Evolutionary conservation across 2,888 invertebrate genomes (phyloP).

Genomic region (Drosophila flavopinicola): DNA sequence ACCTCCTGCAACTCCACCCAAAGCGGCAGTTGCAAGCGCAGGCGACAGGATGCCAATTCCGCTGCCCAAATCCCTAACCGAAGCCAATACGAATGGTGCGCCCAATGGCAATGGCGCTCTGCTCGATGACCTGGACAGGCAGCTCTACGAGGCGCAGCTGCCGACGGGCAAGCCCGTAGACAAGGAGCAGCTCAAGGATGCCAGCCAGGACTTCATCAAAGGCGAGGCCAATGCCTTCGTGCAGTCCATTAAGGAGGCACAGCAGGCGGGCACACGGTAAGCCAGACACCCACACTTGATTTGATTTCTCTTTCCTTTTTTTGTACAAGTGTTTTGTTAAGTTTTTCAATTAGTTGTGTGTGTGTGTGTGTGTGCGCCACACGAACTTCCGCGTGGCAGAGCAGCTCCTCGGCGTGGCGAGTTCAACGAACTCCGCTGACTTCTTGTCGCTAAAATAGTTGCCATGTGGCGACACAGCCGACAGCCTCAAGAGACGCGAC

Average conservation of each 20-base stretch:
- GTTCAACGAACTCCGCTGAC: conserved; percentile 68
- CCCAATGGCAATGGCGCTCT: conserved; percentile 42
- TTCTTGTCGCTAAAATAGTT: conserved; percentile 75
- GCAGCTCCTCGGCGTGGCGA: conserved; percentile 13
- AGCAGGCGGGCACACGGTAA: conserved; percentile 68
- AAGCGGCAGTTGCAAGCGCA: conserved; percentile 2
- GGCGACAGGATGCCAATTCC: conserved; percentile 70
- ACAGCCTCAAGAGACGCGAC: conserved; percentile 40
- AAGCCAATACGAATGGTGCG: conserved; percentile 42
- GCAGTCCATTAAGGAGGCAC: conserved; percentile 72
- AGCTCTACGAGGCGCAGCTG: conserved; percentile 67
- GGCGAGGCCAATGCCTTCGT: conserved; percentile 76
- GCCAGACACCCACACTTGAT: conserved; percentile 19
- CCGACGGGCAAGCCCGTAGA: conserved; percentile 68
- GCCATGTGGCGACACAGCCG: conserved; percentile 62
- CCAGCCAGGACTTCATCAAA: conserved; percentile 81
- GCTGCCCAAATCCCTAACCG: conserved; percentile 51
- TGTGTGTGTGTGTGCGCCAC: conserved; percentile 18
- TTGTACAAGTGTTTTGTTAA: conserved; percentile 12
- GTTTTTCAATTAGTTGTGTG: conserved; percentile 57
- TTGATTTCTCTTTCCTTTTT: conserved; percentile 18
- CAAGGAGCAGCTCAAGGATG: conserved; percentile 79
- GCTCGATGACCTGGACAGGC: conserved; percentile 64
- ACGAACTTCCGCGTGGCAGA: conserved; percentile 45
- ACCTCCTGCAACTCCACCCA: conserved; percentile 24